These are phyloP conservation scores for Pteromalus puparum DNA, from an alignment of 1,140 invertebrate genomes.

Conservation along the genomic window DNA sequence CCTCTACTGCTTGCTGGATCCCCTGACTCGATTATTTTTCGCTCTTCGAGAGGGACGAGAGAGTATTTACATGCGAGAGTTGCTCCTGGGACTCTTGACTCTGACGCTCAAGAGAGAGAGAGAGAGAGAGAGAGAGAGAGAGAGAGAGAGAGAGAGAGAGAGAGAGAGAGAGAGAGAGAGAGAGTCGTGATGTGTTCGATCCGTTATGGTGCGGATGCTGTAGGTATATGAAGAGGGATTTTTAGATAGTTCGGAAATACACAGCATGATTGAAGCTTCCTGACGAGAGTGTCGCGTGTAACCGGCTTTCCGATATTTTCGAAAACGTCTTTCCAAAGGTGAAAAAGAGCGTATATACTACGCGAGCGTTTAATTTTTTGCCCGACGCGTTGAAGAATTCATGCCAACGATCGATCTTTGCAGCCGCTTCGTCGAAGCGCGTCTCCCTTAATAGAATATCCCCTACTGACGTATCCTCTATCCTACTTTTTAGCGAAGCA, in stretches of 20 bases:
- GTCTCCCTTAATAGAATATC: background rate
- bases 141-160: too few species aligned
- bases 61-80: background rate
- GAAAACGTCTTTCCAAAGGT: background rate
- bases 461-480: background rate
- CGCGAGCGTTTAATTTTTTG: background rate
- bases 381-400: background rate
- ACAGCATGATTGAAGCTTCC: too few species aligned
- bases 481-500: slow-evolving; percentile 5
- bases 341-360: too few species aligned
- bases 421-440: background rate
- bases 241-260: too few species aligned
- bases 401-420: slow-evolving; percentile 6
- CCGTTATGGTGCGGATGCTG: too few species aligned
- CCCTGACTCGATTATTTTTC: background rate
- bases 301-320: background rate
- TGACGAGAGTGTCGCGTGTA: too few species aligned
- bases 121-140: too few species aligned
- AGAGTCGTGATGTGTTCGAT: too few species aligned
- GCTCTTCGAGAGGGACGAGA: background rate
- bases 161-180: too few species aligned
- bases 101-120: too few species aligned
- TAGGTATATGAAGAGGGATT: too few species aligned
- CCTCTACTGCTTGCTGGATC: slow-evolving; percentile 25
- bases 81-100: too few species aligned